Conservation (phyloP, 2,797 vertebrate genomes). For the Pelobates cultripes region DNA sequence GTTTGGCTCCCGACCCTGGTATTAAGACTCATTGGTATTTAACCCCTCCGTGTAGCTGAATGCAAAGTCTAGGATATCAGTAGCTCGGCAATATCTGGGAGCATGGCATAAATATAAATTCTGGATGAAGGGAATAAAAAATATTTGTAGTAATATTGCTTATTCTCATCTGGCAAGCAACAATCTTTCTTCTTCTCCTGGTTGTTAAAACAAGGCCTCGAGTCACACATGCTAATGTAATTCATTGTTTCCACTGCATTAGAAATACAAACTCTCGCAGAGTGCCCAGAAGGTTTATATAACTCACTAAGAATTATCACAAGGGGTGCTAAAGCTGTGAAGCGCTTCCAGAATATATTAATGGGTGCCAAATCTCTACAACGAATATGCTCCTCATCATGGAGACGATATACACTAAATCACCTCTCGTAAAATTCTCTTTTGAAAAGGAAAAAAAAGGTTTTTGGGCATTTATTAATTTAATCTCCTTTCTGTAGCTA, state of each 20-base stretch:
- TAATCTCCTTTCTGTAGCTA: neutral
- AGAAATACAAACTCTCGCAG: constrained; percentile 29
- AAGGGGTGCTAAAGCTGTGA: constrained; percentile 19
- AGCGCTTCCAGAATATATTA: constrained; percentile 7
- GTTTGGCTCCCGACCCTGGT: too few species aligned
- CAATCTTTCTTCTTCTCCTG: constrained; percentile 22
- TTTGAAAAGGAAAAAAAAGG: neutral
- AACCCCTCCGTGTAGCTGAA: constrained; percentile 3
- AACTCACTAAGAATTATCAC: constrained; percentile 35
- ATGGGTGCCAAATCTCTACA: neutral
- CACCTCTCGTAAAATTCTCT: neutral
- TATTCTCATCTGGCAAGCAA: constrained; percentile 26
- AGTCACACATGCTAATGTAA: constrained; percentile 42
- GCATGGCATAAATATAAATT: neutral
- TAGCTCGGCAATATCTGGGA: neutral
- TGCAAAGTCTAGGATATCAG: neutral
- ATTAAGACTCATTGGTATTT: neutral
- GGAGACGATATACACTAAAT: neutral
- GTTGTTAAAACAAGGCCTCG: constrained; percentile 40
- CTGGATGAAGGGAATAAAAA: constrained; percentile 7
- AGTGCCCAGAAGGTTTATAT: constrained; percentile 27
- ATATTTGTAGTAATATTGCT: constrained; percentile 11
- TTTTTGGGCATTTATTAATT: neutral
- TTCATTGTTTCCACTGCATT: constrained; percentile 43
- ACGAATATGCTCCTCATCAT: neutral